Evolutionary conservation across 2,888 invertebrate genomes (phyloP).

Genomic region (Melanostoma mellinum): DNA sequence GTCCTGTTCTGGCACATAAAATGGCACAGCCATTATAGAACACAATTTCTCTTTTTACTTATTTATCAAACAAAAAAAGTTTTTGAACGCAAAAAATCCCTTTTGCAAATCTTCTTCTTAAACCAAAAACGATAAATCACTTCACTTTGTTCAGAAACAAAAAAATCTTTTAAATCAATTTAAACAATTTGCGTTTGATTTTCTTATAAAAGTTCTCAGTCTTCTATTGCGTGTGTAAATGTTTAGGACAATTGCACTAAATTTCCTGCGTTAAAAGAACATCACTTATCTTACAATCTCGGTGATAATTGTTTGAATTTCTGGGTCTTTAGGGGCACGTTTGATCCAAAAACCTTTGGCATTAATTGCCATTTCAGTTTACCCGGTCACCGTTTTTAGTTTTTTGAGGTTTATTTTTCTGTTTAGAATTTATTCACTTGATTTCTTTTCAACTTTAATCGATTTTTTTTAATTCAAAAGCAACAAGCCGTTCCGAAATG

Average conservation of each 20-base stretch:
- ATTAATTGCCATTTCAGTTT: conserved; percentile 60
- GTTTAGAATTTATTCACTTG: conserved; percentile 32
- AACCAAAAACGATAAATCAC: conserved; percentile 17
- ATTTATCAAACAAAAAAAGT: not conserved
- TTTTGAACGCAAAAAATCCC: conserved; percentile 19
- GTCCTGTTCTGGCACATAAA: conserved; percentile 81
- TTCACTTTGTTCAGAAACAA: not conserved
- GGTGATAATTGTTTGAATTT: conserved; percentile 32
- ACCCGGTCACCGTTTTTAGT: conserved; percentile 36
- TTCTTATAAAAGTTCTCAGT: conserved; percentile 52
- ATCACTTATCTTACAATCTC: conserved; percentile 33
- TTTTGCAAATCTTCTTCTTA: conserved; percentile 51
- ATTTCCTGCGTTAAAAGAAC: not conserved
- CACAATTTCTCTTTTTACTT: conserved; percentile 7
- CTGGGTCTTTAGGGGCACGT: conserved; percentile 57
- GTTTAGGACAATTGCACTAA: conserved; percentile 56
- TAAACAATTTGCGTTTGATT: conserved; percentile 1
- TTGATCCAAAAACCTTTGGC: conserved; percentile 59
- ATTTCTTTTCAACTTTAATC: conserved; percentile 33
- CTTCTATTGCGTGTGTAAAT: conserved; percentile 22
- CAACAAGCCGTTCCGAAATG: conserved; percentile 36
- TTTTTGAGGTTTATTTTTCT: conserved; percentile 12
- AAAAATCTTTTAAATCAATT: conserved; percentile 15
- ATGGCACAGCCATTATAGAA: conserved; percentile 81
- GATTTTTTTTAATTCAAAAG: conserved; percentile 19